Evolutionary conservation across 2,113 vertebrate species (phyloP), one percentile per base, ranked within the genome.

Genomic region (Heterocephalus glaber): DNA sequence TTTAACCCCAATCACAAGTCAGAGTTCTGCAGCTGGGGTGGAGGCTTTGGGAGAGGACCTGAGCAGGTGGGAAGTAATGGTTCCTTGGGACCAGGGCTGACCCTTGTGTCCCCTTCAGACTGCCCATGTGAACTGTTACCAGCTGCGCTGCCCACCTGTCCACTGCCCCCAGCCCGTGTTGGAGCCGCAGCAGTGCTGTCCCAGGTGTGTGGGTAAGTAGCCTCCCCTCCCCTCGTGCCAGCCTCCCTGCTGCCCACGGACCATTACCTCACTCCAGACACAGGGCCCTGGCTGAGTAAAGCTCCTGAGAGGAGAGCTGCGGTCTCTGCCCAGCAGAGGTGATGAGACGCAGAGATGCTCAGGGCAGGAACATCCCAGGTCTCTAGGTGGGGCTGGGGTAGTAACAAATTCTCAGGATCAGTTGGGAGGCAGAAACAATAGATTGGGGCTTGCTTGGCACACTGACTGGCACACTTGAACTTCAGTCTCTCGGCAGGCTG

Each of bases 161-260:
- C 97, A 98, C 0, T 99, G 99, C 4, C 98, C 99, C 74, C 99
- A 98, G 90, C 99, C 99, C 0, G 98, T 99, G 77, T 98, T 98
- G 0, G 99, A 99, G 56, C 99, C 99, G 0, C 99, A 99, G 97
- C 99, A 99, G 96, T 99, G 99, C 97, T 99, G 99, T 92, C 99
- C 99, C 0, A 98, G 98, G 35, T 99, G 99, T 97, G 98, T 99
- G 70, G 99, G 99, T 99, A 97, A 97, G 98, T 97, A 77, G 41
- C 1, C 72, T 5, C 1, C 16, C 77, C 70, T 41, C 5, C 41
- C 52, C 47, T 22, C 38, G 5, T 3, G 16, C 47, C 10, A n/a
- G n/a, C 56, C 22, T 49, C 33, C 66, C 14, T 1, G 7, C 14
- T 16, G 12, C 35, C 81, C 33, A 0, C 20, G 33, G 76, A 35